These are phyloP conservation scores for Gobio occitaniae DNA, from an alignment of 2,797 vertebrate species.

Conservation along the genomic window DNA sequence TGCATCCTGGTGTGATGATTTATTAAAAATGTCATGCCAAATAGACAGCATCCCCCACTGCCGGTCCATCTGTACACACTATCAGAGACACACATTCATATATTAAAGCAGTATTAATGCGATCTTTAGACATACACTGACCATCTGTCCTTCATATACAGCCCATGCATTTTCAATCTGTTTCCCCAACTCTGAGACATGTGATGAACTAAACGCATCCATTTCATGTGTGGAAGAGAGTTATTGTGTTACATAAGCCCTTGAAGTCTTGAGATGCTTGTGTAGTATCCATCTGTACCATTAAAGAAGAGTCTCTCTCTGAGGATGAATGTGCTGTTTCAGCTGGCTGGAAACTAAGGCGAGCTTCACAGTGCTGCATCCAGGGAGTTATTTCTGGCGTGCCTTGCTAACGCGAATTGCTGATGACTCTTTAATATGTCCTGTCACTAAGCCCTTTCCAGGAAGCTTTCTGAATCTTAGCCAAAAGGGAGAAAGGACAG, in stretches of 20 bases:
- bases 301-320: slow-evolving; percentile 11
- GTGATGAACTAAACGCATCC: background rate
- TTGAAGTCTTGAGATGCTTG: background rate
- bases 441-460: slow-evolving; percentile 47
- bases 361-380: background rate
- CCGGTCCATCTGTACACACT: slow-evolving; percentile 56
- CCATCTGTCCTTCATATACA: slow-evolving; percentile 37
- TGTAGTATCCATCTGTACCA: slow-evolving; percentile 9
- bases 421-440: slow-evolving; percentile 38
- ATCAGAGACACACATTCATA: slow-evolving; percentile 16
- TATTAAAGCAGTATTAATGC: slow-evolving; percentile 18
- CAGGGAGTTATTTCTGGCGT: slow-evolving; percentile 42
- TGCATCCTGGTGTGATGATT: slow-evolving; percentile 37
- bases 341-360: slow-evolving; percentile 25
- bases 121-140: slow-evolving; percentile 18
- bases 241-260: slow-evolving; percentile 2
- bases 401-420: background rate
- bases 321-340: slow-evolving; percentile 38
- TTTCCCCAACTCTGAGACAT: background rate
- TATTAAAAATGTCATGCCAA: slow-evolving; percentile 52
- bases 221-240: background rate
- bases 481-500: slow-evolving; percentile 3
- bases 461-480: slow-evolving; percentile 37
- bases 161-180: slow-evolving; percentile 8
- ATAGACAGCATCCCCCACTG: slow-evolving; percentile 44